phyloP scores from a whole-genome alignment of 1,140 invertebrate species.

The Orchestia grillus region DNA sequence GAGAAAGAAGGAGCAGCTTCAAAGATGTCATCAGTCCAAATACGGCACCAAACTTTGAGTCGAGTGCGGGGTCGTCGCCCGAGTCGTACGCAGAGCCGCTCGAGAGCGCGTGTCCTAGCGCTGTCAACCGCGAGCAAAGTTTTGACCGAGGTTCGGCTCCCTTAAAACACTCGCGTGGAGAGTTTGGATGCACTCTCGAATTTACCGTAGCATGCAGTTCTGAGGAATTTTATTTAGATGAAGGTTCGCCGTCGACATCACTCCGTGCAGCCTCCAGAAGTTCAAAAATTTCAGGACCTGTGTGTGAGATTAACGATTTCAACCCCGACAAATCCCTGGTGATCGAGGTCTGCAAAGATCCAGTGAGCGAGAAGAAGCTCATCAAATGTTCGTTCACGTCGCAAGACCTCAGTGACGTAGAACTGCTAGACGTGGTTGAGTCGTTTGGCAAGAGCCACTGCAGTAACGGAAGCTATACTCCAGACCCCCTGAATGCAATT shows the following conservation, averaged over 20 bases:
- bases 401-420: background rate
- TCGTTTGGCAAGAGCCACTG: background rate
- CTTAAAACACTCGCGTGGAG: background rate
- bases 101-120: background rate
- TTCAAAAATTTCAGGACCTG: background rate
- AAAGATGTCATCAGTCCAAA: background rate
- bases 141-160: background rate
- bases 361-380: background rate
- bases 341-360: slow-evolving; percentile 27
- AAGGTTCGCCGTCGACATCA: background rate
- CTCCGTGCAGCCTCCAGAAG: background rate
- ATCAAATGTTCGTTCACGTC: slow-evolving; percentile 22
- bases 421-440: slow-evolving; percentile 4
- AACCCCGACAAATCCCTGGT: slow-evolving; percentile 28
- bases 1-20: background rate
- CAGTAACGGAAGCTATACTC: background rate
- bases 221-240: background rate
- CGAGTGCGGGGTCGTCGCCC: background rate
- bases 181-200: background rate
- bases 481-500: background rate
- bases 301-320: background rate
- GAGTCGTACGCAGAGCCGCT: background rate
- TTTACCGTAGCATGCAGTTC: background rate
- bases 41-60: background rate
- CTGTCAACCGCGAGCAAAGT: background rate